Conservation (phyloP, 2,797 vertebrate genomes). For the Onychomys arenicola region DNA sequence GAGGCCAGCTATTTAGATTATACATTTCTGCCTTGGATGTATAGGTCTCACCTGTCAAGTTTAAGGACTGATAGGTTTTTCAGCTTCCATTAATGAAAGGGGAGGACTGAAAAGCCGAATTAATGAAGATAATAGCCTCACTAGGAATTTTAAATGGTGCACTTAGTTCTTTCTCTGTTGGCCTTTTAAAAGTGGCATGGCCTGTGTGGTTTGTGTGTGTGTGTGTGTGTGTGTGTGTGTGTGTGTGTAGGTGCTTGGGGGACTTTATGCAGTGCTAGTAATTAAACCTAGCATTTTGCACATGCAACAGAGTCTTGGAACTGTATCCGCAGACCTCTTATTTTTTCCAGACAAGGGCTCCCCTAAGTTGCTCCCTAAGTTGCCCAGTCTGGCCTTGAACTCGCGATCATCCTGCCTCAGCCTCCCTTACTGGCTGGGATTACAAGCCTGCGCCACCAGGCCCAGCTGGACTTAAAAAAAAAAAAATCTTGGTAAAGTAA, state of each 20-base stretch:
- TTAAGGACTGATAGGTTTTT: constrained; percentile 30
- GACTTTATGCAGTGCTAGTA: background rate
- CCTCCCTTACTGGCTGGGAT: background rate
- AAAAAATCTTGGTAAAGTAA: constrained; percentile 10
- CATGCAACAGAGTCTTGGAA: background rate
- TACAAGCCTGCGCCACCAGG: background rate
- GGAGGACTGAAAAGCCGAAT: constrained; percentile 40
- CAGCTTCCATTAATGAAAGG: background rate
- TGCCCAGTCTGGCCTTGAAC: background rate
- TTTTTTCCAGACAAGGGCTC: background rate
- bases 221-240: background rate
- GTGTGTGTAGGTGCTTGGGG: background rate
- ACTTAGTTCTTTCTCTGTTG: constrained; percentile 47
- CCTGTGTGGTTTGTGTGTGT: background rate
- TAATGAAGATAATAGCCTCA: constrained; percentile 47
- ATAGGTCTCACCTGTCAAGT: background rate
- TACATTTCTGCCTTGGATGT: constrained; percentile 29
- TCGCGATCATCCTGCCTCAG: background rate
- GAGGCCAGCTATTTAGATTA: background rate
- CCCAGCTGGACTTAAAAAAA: background rate
- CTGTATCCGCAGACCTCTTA: too few species aligned
- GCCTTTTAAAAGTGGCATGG: background rate
- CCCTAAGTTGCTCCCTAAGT: background rate
- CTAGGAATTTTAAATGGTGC: constrained; percentile 56
- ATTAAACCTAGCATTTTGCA: background rate